These are phyloP conservation scores for Lepidotrigona ventralis DNA, from an alignment of 1,140 invertebrate genomes.

Conservation along the genomic window DNA sequence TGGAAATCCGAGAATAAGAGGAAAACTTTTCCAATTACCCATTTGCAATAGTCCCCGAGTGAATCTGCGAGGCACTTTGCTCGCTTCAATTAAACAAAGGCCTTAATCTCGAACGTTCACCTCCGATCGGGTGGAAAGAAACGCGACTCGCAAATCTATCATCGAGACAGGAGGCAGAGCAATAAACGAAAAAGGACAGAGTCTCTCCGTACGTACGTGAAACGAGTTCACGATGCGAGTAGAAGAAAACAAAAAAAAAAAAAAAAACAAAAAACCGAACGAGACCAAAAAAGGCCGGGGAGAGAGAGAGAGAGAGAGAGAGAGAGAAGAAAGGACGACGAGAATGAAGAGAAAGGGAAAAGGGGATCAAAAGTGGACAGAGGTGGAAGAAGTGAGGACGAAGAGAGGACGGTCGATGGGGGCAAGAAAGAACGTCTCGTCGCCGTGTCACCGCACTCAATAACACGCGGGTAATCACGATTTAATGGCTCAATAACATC, in stretches of 20 bases:
- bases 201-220: background rate
- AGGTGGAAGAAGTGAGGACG: background rate
- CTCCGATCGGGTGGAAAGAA: background rate
- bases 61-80: background rate
- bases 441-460: conserved; percentile 72
- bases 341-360: background rate
- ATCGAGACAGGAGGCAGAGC: background rate
- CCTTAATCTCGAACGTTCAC: background rate
- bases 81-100: background rate
- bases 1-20: background rate
- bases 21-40: background rate
- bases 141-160: background rate
- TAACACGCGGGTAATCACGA: conserved; percentile 76
- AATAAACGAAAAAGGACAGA: conserved; percentile 1
- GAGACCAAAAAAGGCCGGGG: background rate
- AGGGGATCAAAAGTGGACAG: background rate
- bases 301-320: background rate
- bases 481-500: conserved; percentile 79
- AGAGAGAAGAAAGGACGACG: background rate
- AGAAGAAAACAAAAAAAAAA: background rate
- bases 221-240: background rate
- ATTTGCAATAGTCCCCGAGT: background rate
- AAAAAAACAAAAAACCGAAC: background rate
- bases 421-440: conserved; percentile 61
- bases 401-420: background rate